Percentiles rank a stretch among this genome's conserved stretches.
Evolutionary conservation across 2,888 invertebrate species (phyloP).

Genomic region (Athrips mouffetella): DNA sequence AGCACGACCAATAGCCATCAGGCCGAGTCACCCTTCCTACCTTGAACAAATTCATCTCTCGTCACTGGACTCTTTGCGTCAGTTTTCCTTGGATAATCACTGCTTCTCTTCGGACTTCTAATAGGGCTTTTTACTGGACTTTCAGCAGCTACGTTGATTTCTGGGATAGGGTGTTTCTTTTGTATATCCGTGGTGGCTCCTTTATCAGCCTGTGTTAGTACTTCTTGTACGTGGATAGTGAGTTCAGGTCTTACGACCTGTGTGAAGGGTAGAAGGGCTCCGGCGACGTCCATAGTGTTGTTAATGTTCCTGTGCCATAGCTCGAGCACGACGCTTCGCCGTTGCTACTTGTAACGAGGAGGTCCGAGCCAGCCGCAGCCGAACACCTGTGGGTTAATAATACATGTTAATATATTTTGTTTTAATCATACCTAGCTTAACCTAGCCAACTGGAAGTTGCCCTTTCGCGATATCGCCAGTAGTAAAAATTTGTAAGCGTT

Average conservation of each 20-base stretch:
- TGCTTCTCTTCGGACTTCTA: slow-evolving; percentile 22
- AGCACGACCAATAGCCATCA: slow-evolving; percentile 71
- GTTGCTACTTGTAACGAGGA: slow-evolving; percentile 81
- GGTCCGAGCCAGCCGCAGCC: slow-evolving; percentile 84
- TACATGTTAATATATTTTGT: too few relatives aligned
- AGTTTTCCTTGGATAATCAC: slow-evolving; percentile 11
- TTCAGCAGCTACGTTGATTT: slow-evolving; percentile 57
- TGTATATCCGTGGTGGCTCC: slow-evolving; percentile 34
- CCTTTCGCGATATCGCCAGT: too few relatives aligned
- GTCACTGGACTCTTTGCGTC: slow-evolving; percentile 18
- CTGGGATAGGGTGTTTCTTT: slow-evolving; percentile 48
- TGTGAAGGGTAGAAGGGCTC: slow-evolving; percentile 68
- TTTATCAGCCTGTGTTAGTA: slow-evolving; percentile 59
- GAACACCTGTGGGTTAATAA: slow-evolving; percentile 72
- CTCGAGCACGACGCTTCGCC: slow-evolving; percentile 77
- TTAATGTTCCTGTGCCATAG: slow-evolving; percentile 76
- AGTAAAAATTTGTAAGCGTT: too few relatives aligned
- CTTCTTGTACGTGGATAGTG: slow-evolving; percentile 67
- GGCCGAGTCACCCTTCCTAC: slow-evolving; percentile 40
- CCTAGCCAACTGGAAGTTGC: too few relatives aligned
- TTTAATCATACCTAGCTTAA: too few relatives aligned
- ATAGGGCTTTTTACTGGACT: slow-evolving; percentile 20
- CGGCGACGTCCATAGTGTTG: slow-evolving; percentile 76
- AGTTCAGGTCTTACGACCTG: slow-evolving; percentile 68
- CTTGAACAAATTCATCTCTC: slow-evolving; percentile 31